Evolutionary conservation across 2,888 invertebrate species (phyloP), one percentile per base, ranked within the genome.

Genomic region (Drosophila leonis): DNA sequence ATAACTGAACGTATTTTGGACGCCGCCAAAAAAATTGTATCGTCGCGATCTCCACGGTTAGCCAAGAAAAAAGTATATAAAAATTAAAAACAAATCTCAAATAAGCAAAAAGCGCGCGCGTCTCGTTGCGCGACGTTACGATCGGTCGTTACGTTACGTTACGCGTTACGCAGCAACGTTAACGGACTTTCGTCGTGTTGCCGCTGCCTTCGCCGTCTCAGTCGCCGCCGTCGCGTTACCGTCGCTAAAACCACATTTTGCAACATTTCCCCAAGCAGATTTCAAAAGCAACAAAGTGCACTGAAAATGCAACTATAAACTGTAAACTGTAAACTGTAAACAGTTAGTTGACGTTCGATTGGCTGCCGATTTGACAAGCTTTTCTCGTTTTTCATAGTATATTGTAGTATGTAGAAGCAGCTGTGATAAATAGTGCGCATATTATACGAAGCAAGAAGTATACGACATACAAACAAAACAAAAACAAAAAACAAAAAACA

Each of bases 361-460:
- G 39, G 61, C 64, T 76, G 73, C 75, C 18, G 52, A 55, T 33
- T 63, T 63, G 48, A 70, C 51, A 62, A 63, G 65, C 77, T 69
- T 82, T 69, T 59, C n/a, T n/a, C n/a, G 54, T 77, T 83, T 83
- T 70, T 63, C 84, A 75, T 82, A 74, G 69, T 90, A 85, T 90
- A 86, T 71, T 84, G 80, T 85, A 85, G 90, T 88, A 85, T 83
- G 84, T 85, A 88, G 90, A 90, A 88, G 87, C 86, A 87, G 87
- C 87, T 88, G 87, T 88, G 87, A 88, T 88, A 88, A 85, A 90
- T 88, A 90, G 87, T 90, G 90, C 85, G 87, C 87, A 88, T 89
- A 87, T 87, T 83, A 90, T 87, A 88, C 82, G 82, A 88, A 79
- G 79, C 72, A 88, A 85, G 72, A 72, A 82, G 88, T 83, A 89